Evolutionary conservation across 1,140 invertebrate genomes (phyloP), one percentile per base, ranked within the genome.

Genomic region (Protaetia brevitarsis): DNA sequence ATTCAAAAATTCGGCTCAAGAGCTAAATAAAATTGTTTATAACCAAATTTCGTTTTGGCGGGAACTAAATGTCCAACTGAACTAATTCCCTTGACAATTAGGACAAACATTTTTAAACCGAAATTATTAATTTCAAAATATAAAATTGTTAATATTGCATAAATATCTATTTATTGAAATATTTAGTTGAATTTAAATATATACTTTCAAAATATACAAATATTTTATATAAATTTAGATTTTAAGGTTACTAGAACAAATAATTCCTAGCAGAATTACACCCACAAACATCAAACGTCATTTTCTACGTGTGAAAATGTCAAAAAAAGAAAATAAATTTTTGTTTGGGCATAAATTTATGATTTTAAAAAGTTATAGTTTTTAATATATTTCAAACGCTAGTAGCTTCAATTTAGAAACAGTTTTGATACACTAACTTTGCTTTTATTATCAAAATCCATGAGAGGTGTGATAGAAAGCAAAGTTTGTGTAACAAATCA

Each of bases 401-500:
- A 29, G 16, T 30, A 59, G 26, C n/a, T 3, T 59, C 30, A 59
- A 59, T n/a, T 34, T 34, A 34, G n/a, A 34, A 34, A 34, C 31
- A 7, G 7, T 34, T 29, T 59, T 59, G 57, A 59, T 59, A 31
- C 57, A 59, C 57, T 10, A 30, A 27, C 57, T 59, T 59, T 59
- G 57, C 57, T 59, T 59, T 8, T 59, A 13, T 29, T 59, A 59
- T 59, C 29, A n/a, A 59, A 31, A 59, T 27, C 29, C 13, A 59
- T 59, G 29, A 59, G 8, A 31, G 41, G 41, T 19, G 41, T 51
- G 26, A 59, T 31, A 30, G 26, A 65, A 65, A 65, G 65, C 65
- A 67, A 67, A 63, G 60, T 31, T 58, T 51, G 23, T 62, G 58
- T 29, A 62, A 62, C 27, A 30, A 70, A 75, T 69, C 69, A 79